Conservation (phyloP, 2,113 vertebrate species). For the Trogon melanurus region DNA sequence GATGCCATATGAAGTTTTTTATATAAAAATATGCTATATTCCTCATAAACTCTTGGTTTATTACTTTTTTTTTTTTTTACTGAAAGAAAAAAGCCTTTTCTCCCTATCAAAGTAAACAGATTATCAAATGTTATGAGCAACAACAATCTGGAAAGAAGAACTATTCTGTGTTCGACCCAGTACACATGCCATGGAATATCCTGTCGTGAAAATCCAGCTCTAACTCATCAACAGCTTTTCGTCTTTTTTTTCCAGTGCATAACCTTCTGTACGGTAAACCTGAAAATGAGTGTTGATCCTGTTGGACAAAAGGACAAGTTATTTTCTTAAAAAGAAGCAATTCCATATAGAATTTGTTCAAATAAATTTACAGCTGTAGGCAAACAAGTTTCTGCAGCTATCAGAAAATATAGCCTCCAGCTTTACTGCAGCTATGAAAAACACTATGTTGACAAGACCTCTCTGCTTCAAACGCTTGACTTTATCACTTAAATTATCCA, state of each 20-base stretch:
- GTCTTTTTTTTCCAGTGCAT: neutral
- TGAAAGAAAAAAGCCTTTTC: neutral
- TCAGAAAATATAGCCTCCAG: neutral
- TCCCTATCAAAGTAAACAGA: neutral
- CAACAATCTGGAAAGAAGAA: neutral
- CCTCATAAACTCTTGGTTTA: neutral
- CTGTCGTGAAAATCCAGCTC: neutral
- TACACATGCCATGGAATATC: neutral
- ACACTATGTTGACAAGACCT: constrained; percentile 13
- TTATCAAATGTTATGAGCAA: neutral
- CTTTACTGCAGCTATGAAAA: neutral
- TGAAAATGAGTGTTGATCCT: neutral
- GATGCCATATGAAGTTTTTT: neutral
- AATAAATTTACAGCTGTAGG: neutral
- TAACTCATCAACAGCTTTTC: neutral
- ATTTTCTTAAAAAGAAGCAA: neutral
- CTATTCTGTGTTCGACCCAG: accelerated
- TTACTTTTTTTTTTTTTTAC: neutral
- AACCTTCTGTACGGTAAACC: neutral
- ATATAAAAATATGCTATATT: neutral
- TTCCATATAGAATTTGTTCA: neutral
- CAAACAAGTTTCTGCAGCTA: neutral
- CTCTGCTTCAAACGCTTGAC: constrained; percentile 34
- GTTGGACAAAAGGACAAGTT: neutral
- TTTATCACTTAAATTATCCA: constrained; percentile 66